A percentile compares a stretch with the other conserved stretches of the same genome.
phyloP scores from a whole-genome alignment of 2,888 invertebrate genomes.

The Balanococcus diminutus region DNA sequence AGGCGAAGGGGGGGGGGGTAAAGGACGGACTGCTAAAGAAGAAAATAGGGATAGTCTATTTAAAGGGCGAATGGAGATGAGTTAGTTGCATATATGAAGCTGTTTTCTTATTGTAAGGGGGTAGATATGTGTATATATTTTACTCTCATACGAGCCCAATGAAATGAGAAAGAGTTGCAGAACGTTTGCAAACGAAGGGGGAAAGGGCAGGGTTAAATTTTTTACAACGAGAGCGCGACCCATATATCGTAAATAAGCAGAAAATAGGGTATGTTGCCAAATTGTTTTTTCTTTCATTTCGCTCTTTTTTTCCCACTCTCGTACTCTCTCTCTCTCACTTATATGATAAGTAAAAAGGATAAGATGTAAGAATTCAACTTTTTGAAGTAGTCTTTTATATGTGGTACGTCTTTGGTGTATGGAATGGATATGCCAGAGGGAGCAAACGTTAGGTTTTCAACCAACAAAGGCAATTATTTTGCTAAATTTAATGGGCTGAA shows the following conservation, averaged over 20 bases:
- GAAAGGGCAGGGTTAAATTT: conserved; percentile 29
- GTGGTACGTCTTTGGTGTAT: background rate
- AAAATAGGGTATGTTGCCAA: conserved; percentile 54
- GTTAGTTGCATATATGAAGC: conserved; percentile 51
- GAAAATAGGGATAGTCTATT: conserved; percentile 51
- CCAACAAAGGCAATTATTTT: conserved; percentile 5
- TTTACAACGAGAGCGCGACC: conserved; percentile 47
- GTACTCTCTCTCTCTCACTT: too few species aligned
- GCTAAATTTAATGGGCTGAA: conserved; percentile 5
- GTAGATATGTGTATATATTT: conserved; percentile 36
- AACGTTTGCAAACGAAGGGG: background rate
- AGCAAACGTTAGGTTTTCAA: background rate
- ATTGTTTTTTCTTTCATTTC: conserved; percentile 43
- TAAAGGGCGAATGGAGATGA: conserved; percentile 44
- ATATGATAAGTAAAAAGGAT: conserved; percentile 49
- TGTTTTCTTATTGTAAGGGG: conserved; percentile 47
- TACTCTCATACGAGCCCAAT: conserved; percentile 16
- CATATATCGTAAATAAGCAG: conserved; percentile 53
- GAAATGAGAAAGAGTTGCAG: conserved; percentile 19
- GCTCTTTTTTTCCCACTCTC: background rate
- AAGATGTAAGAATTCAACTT: conserved; percentile 17
- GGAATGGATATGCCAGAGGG: background rate
- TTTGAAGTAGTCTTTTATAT: conserved; percentile 5
- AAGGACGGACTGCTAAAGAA: background rate
- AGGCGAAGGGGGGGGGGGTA: background rate